Evolutionary conservation across 2,888 invertebrate species (phyloP).

Genomic region (Incurvaria masculella): DNA sequence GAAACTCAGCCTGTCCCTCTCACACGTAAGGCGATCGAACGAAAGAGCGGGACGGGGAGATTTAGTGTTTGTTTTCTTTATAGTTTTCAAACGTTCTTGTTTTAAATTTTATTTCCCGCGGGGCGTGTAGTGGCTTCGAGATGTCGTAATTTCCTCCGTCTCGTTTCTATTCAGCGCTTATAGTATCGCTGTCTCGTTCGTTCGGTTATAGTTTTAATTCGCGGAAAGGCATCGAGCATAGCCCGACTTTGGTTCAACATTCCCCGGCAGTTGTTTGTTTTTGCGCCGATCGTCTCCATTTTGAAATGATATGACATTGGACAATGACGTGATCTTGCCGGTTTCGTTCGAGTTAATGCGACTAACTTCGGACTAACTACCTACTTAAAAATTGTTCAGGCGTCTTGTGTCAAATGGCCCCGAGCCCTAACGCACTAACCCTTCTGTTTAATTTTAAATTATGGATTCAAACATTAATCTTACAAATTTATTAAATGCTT

Average conservation of each 20-base stretch:
- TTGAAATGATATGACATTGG: background rate
- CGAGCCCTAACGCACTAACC: too few relatives aligned
- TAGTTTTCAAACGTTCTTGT: constrained; percentile 50
- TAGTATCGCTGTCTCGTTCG: constrained; percentile 31
- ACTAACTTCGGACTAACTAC: too few relatives aligned
- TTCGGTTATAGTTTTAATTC: constrained; percentile 56
- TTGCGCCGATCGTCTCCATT: background rate
- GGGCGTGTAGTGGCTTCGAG: constrained; percentile 53
- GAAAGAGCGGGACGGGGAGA: constrained; percentile 19
- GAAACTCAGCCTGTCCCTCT: constrained; percentile 34
- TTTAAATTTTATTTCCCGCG: constrained; percentile 53
- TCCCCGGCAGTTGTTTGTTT: background rate
- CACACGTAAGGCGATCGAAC: constrained; percentile 44
- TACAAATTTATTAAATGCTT: too few relatives aligned
- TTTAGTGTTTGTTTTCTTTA: constrained; percentile 49
- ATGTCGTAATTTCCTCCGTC: constrained; percentile 58
- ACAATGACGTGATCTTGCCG: background rate
- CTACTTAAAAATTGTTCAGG: too few relatives aligned
- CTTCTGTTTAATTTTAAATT: too few relatives aligned
- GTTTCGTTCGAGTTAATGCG: background rate
- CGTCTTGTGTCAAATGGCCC: too few relatives aligned
- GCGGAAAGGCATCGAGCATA: constrained; percentile 52
- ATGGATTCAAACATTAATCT: too few relatives aligned
- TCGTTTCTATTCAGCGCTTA: constrained; percentile 29
- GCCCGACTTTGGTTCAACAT: constrained; percentile 26